Evolutionary conservation across 2,888 invertebrate species (phyloP), one percentile per base, ranked within the genome.

Genomic region (Marronus borbonicus): DNA sequence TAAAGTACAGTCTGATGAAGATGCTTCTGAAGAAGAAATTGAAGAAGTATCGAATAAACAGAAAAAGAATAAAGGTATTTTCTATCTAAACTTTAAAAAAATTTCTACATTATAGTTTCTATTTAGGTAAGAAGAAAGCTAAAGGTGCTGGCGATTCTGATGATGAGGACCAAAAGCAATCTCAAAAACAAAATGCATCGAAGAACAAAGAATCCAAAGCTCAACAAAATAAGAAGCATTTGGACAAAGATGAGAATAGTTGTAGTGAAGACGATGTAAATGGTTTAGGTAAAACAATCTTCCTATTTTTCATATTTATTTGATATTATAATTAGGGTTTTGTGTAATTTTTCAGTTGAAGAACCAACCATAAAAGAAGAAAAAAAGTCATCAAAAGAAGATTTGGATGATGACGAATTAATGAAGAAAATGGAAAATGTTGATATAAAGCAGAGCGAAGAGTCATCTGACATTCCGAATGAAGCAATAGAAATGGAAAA

Each of bases 401-500:
- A 81, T 83, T 1, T 78, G 84, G 12, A 88, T 87, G 68, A 89
- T 89, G 80, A 88, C 89, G 80, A 85, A 84, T 75, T 83, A 81
- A 62, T 81, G 80, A 39, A 80, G 81, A 52, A 66, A 69, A n/a
- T 76, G 24, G 80, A 72, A 50, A 78, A 76, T 65, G 77, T 74
- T 75, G 76, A 81, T 69, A 66, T 79, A 66, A 64, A 81, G 78
- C 69, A 76, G 8, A 58, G n/a, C 44, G 62, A 80, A 64, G 77
- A 81, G 76, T 68, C 77, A 81, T 79, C 69, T 75, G 78, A 81
- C 65, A 68, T 80, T 76, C 78, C 83, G 74, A 69, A 69, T 80
- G 66, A 81, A 84, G 76, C 66, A 1, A 91, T 91, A 80, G 85
- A 88, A 0, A 87, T 86, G 0, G 94, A 93, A 80, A 95, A 95